A percentile compares a stretch with the other conserved stretches of the same genome.
These are phyloP conservation scores for Onychomys torridus DNA, from an alignment of 2,797 vertebrate species.

Conservation along the genomic window DNA sequence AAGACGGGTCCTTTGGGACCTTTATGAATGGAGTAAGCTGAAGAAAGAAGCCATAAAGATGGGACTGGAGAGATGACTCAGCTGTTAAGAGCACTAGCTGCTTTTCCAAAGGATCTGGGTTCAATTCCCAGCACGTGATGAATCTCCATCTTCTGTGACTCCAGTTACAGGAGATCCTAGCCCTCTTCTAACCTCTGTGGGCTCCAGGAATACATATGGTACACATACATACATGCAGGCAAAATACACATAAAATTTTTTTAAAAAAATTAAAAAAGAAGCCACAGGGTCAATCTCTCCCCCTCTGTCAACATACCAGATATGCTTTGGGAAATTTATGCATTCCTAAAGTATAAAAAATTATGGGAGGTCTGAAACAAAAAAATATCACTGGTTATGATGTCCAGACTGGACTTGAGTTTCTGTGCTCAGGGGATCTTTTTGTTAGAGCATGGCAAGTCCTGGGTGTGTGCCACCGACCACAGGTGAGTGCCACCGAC, in stretches of 20 bases:
- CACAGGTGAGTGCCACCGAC: not conserved
- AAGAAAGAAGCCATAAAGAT: not conserved
- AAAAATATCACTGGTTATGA: constrained; percentile 35
- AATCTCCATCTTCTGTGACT: not conserved
- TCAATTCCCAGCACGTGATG: not conserved
- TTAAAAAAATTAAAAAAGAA: not conserved
- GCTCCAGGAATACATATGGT: not conserved
- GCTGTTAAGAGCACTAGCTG: not conserved
- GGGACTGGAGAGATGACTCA: not conserved
- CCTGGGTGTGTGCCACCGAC: not conserved
- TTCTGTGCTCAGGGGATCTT: not conserved
- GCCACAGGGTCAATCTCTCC: not conserved
- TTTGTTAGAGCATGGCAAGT: not conserved
- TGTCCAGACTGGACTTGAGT: not conserved
- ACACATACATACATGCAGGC: not conserved
- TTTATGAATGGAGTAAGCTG: not conserved
- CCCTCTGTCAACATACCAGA: not conserved
- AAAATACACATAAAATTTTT: not conserved
- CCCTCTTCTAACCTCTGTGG: not conserved
- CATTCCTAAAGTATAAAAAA: constrained; percentile 36
- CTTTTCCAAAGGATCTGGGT: not conserved
- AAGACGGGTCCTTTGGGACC: not conserved
- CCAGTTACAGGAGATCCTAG: not conserved
- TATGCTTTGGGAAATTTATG: constrained; percentile 22
- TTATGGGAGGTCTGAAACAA: constrained; percentile 46